phyloP scores from a whole-genome alignment of 2,113 vertebrate species.

The Platysternon megacephalum region DNA sequence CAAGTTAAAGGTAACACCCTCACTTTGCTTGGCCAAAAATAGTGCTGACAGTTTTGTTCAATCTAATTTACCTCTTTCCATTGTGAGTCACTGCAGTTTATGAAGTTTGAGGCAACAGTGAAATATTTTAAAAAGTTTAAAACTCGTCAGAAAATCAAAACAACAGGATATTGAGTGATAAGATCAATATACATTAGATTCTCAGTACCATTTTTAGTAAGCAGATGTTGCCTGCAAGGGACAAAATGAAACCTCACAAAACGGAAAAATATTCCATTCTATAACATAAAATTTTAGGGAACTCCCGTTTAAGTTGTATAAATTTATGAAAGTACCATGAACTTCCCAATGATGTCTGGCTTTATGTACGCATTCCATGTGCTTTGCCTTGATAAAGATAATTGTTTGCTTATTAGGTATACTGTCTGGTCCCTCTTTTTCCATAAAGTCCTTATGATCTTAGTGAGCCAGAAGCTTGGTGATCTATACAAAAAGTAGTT shows the following conservation, averaged over 20 bases:
- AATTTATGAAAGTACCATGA: background rate
- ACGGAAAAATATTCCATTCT: background rate
- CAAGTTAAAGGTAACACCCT: background rate
- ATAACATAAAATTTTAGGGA: background rate
- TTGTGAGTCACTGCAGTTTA: rapidly evolving
- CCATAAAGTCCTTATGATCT: background rate
- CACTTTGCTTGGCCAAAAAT: background rate
- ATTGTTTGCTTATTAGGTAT: background rate
- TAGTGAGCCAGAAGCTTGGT: background rate
- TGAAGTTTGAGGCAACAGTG: background rate
- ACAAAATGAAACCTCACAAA: background rate
- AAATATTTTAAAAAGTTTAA: background rate
- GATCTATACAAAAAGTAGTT: background rate
- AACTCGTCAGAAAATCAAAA: background rate
- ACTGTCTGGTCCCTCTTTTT: background rate
- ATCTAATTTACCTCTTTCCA: background rate
- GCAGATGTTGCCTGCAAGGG: background rate
- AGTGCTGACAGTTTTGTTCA: background rate
- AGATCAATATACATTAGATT: background rate
- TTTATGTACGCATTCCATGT: background rate
- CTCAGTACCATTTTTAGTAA: background rate
- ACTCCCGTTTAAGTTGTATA: background rate
- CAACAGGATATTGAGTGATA: background rate
- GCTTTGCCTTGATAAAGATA: background rate
- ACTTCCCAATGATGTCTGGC: background rate